Conservation (phyloP, 2,888 invertebrate species). For the Biston betularia region DNA sequence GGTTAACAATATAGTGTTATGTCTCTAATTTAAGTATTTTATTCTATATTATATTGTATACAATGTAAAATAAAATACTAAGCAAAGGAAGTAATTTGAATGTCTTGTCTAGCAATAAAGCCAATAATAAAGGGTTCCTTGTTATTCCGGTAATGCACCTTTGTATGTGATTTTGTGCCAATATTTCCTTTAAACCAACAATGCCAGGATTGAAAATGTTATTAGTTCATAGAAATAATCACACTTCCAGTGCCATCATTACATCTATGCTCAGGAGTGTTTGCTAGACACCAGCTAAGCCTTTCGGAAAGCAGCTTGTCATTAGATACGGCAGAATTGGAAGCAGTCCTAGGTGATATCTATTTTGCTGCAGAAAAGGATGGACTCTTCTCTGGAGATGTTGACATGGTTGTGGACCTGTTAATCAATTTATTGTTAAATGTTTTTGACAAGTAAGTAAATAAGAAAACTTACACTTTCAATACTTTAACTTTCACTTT, state of each 20-base stretch:
- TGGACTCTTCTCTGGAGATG: slow-evolving; percentile 86
- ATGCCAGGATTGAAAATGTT: no score
- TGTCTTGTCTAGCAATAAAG: no score
- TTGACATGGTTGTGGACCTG: slow-evolving; percentile 88
- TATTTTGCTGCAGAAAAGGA: slow-evolving; percentile 91
- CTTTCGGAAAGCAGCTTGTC: slow-evolving; percentile 89
- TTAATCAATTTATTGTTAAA: slow-evolving; percentile 88
- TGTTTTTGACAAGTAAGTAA: slow-evolving; percentile 88
- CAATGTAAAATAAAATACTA: no score
- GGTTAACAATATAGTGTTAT: no score
- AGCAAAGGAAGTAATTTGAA: no score
- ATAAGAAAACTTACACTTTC: neutral
- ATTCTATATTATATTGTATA: no score
- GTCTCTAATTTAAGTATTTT: no score
- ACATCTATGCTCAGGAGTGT: slow-evolving; percentile 89
- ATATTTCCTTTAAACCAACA: no score
- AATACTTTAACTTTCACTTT: no score
- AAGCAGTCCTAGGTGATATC: slow-evolving; percentile 90
- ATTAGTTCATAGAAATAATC: neutral
- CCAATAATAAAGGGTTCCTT: no score
- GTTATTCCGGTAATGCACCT: no score
- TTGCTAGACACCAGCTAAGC: slow-evolving; percentile 90
- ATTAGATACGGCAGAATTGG: slow-evolving; percentile 89
- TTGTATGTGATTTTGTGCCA: no score
- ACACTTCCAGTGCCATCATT: slow-evolving; percentile 72